phyloP scores from a whole-genome alignment of 2,888 invertebrate genomes.

The Diarsia dahlii region DNA sequence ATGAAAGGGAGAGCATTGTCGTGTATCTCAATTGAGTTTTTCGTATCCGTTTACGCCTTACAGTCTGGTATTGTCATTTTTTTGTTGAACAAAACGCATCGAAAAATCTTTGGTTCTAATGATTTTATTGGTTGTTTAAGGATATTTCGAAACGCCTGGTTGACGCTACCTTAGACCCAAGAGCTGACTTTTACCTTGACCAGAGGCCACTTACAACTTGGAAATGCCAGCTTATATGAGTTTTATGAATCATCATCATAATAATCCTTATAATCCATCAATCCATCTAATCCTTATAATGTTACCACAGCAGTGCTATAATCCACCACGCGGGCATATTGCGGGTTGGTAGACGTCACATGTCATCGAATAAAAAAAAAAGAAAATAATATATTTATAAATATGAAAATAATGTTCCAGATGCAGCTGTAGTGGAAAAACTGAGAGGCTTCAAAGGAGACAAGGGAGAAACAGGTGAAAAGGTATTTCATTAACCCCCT shows the following conservation, averaged over 20 bases:
- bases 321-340: too few relatives aligned
- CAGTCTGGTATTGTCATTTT: conserved; percentile 71
- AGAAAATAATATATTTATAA: too few relatives aligned
- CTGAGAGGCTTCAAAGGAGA: conserved; percentile 80
- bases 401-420: conserved; percentile 68
- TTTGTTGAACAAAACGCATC: conserved; percentile 70
- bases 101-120: conserved; percentile 57
- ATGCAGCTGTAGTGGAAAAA: conserved; percentile 75
- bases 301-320: too few relatives aligned
- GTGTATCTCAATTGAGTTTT: conserved; percentile 27
- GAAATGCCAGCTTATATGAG: background rate
- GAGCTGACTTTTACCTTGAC: too few relatives aligned
- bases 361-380: too few relatives aligned
- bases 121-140: conserved; percentile 2
- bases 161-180: too few relatives aligned
- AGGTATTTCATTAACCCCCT: conserved; percentile 70
- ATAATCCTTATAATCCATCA: too few relatives aligned
- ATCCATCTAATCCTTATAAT: too few relatives aligned
- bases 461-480: conserved; percentile 73
- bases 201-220: too few relatives aligned
- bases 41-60: conserved; percentile 10
- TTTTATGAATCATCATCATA: background rate
- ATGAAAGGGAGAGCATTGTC: conserved; percentile 37
- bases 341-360: too few relatives aligned
- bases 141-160: too few relatives aligned